phyloP scores from a whole-genome alignment of 2,797 vertebrate genomes.

The Lagocephalus sceleratus region DNA sequence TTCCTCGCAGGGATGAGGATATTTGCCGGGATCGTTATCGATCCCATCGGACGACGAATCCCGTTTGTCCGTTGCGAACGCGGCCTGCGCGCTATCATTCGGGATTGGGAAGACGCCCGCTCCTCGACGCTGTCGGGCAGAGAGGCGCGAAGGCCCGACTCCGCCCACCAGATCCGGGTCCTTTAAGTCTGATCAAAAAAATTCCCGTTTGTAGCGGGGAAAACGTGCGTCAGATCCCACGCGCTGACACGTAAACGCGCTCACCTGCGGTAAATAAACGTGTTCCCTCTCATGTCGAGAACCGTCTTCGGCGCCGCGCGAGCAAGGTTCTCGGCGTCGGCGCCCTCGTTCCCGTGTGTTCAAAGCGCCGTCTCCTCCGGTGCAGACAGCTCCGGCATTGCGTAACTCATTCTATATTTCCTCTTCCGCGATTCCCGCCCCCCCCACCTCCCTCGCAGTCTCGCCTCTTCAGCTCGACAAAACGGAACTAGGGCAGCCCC shows the following conservation, averaged over 20 bases:
- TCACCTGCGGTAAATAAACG: conserved; percentile 33
- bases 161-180: too few relatives aligned
- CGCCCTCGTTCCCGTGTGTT: conserved; percentile 39
- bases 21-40: conserved; percentile 46
- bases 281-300: conserved; percentile 47
- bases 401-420: conserved; percentile 53
- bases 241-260: conserved; percentile 18
- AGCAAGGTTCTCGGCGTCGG: conserved; percentile 23
- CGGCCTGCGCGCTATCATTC: too few relatives aligned
- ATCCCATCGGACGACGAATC: too few relatives aligned
- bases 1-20: too few relatives aligned
- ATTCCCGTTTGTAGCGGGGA: too few relatives aligned
- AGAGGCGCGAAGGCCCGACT: too few relatives aligned
- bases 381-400: conserved; percentile 51
- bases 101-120: too few relatives aligned
- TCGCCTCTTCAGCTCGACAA: conserved; percentile 30
- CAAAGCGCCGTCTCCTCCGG: conserved; percentile 48
- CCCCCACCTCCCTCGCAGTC: conserved; percentile 23
- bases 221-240: too few relatives aligned
- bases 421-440: conserved; percentile 3
- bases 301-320: conserved; percentile 18
- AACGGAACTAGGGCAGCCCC: conserved; percentile 40
- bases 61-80: too few relatives aligned
- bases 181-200: too few relatives aligned
- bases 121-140: too few relatives aligned